Percentiles rank a stretch among this genome's conserved stretches.
phyloP scores from a whole-genome alignment of 2,888 invertebrate species.

The Xanthorhoe spadicearia region DNA sequence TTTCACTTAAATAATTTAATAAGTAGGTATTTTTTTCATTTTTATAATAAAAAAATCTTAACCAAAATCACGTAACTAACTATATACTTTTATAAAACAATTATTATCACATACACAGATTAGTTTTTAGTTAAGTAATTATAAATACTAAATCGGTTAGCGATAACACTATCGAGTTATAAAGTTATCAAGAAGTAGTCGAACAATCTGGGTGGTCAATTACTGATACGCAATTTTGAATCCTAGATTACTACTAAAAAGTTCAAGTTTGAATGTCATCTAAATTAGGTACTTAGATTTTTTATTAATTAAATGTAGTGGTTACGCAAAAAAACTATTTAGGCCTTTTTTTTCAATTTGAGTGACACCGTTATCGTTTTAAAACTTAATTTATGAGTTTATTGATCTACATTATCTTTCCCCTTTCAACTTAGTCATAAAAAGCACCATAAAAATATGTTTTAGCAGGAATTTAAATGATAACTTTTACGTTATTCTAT shows the following conservation, averaged over 20 bases:
- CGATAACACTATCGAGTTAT: constrained; percentile 60
- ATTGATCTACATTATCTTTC: constrained; percentile 1
- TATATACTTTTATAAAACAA: no score
- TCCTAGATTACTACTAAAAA: background rate
- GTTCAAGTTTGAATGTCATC: background rate
- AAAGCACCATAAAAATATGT: constrained; percentile 16
- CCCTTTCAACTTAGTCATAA: constrained; percentile 19
- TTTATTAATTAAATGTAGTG: background rate
- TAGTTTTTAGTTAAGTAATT: constrained; percentile 10
- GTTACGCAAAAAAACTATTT: background rate
- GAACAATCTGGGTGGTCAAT: constrained; percentile 59
- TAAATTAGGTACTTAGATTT: background rate
- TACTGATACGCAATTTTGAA: constrained; percentile 16
- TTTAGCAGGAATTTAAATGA: constrained; percentile 26
- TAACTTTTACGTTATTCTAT: constrained; percentile 15
- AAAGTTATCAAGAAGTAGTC: constrained; percentile 61
- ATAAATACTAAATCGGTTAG: constrained; percentile 57
- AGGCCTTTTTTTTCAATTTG: background rate
- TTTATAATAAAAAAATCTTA: no score
- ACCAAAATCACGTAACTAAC: constrained; percentile 9
- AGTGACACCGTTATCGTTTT: background rate
- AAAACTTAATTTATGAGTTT: background rate
- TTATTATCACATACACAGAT: no score
- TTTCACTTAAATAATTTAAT: no score
- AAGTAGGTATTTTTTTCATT: no score